A percentile compares a stretch with the other conserved stretches of the same genome.
Evolutionary conservation across 2,888 invertebrate genomes (phyloP).

Genomic region (Chloroclystis v-ata): DNA sequence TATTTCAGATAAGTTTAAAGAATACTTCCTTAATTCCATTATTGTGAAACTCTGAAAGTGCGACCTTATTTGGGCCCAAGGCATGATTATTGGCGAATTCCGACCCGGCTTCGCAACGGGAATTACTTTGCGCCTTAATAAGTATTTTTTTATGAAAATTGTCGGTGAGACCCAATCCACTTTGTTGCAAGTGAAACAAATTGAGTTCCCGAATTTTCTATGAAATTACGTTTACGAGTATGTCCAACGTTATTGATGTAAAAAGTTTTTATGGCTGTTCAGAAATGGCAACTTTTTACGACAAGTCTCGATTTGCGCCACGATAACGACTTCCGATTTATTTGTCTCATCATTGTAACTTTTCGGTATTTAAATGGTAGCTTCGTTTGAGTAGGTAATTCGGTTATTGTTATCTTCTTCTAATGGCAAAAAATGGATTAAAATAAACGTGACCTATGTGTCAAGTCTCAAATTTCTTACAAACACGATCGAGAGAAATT

Average conservation of each 20-base stretch:
- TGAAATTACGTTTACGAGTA: slow-evolving; percentile 34
- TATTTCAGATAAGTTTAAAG: slow-evolving; percentile 52
- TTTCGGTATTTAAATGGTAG: slow-evolving; percentile 25
- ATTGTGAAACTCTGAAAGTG: slow-evolving; percentile 43
- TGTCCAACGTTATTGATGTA: slow-evolving; percentile 31
- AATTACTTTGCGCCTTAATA: slow-evolving; percentile 37
- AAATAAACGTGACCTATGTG: no score
- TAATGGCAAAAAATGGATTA: no score
- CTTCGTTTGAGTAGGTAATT: slow-evolving; percentile 14
- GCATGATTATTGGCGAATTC: slow-evolving; percentile 41
- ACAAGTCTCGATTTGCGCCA: slow-evolving; percentile 33
- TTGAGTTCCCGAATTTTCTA: slow-evolving; percentile 34
- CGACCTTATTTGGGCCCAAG: slow-evolving; percentile 32
- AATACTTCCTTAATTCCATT: slow-evolving; percentile 52
- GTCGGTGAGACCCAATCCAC: slow-evolving; percentile 28
- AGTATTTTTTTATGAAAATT: slow-evolving; percentile 39
- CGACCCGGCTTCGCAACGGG: slow-evolving; percentile 30
- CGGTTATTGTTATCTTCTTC: slow-evolving; percentile 18
- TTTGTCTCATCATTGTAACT: slow-evolving; percentile 32
- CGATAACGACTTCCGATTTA: slow-evolving; percentile 33
- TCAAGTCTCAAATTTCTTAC: no score
- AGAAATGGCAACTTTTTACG: slow-evolving; percentile 35
- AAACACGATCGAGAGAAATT: no score
- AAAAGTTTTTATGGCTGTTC: slow-evolving; percentile 36
- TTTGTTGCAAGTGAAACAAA: slow-evolving; percentile 31